phyloP scores from a whole-genome alignment of 37 sponge, comb jelly and placozoan species.

The Petrosia ficiformis region DNA sequence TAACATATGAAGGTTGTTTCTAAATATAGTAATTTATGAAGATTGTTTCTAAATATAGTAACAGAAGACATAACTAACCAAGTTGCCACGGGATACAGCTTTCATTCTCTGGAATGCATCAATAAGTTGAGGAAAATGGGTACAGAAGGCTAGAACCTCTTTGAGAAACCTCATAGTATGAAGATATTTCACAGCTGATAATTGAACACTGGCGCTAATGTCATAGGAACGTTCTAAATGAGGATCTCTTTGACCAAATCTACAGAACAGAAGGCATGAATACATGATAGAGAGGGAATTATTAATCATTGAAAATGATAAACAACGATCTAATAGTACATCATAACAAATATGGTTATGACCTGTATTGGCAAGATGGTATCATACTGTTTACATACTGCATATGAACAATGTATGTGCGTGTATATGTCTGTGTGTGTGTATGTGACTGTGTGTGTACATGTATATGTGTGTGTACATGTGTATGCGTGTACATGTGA shows the following conservation, averaged over 20 bases:
- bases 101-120: conserved; percentile 97
- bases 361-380: too few species aligned
- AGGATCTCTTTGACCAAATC: conserved; percentile 80
- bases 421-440: too few species aligned
- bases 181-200: conserved; percentile 91
- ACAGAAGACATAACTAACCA: conserved; percentile 58
- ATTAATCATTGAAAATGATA: too few species aligned
- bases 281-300: neutral
- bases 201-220: conserved; percentile 56
- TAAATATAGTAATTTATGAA: too few species aligned
- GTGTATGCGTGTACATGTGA: neutral
- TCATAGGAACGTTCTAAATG: conserved; percentile 74
- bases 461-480: conserved; percentile 8
- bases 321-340: too few species aligned
- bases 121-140: conserved; percentile 91
- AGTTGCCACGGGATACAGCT: conserved; percentile 69
- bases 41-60: too few species aligned
- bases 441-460: too few species aligned
- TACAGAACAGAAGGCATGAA: conserved; percentile 6
- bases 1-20: too few species aligned
- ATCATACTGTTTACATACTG: too few species aligned
- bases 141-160: conserved; percentile 89
- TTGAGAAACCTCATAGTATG: conserved; percentile 96
- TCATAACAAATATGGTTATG: neutral
- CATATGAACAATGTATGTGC: too few species aligned